Evolutionary conservation across 2,113 vertebrate species (phyloP), one percentile per base, ranked within the genome.

Genomic region (Mesocricetus auratus): DNA sequence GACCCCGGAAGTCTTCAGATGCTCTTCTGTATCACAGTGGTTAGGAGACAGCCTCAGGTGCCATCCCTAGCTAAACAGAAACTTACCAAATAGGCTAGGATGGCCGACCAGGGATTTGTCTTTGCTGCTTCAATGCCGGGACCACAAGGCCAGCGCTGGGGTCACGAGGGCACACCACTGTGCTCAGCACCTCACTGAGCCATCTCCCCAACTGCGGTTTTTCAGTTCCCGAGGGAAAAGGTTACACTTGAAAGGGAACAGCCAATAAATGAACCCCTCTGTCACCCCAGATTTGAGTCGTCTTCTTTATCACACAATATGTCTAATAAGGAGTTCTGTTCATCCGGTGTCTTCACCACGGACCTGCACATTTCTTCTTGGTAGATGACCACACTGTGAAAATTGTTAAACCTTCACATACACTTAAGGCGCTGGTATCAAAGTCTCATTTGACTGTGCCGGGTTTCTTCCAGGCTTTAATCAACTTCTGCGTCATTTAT

Each of bases 401-500:
- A 82, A 75, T 47, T 29, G 11, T 47, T 77, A 0, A 17, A 75
- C 73, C 47, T 82, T 79, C 66, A 68, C 7, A 86, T 73, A 62
- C 6, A 60, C 29, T 69, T 36, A 82, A 66, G 42, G n/a, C 88
- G 87, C 21, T 69, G 31, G 53, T 68, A 94, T 91, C 66, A 47
- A 91, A 66, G 47, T 15, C 17, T 39, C 62, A 85, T 39, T 95
- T 83, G 83, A 89, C 83, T 69, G 31, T 16, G 17, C 13, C 29
- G 62, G 45, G n/a, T 26, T 91, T 74, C 69, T 74, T 74, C 3
- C 0, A 69, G 71, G 91, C 17, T 82, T 62, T 93, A 90, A 86
- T 68, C 92, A 90, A 79, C 26, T 86, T 91, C 86, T 31, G 26
- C 26, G 60, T 95, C 87, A 83, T 62, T 94, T 95, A 86, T 91